Conservation (phyloP, 2,888 invertebrate genomes). For the Lepidochrysops patricia region DNA sequence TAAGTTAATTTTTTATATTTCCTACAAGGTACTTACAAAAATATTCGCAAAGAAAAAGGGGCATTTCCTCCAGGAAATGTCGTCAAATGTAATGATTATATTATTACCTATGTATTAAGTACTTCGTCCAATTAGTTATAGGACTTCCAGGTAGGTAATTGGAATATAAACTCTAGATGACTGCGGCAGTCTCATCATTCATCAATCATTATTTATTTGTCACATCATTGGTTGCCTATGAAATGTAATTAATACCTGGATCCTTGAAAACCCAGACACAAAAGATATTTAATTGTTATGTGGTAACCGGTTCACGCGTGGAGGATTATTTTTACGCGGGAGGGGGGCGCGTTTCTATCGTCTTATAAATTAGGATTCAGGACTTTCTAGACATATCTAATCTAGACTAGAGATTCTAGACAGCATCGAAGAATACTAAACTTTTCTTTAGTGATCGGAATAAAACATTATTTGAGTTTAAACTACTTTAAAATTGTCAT, state of each 20-base stretch:
- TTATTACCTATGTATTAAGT: too few relatives aligned
- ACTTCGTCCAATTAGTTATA: not conserved
- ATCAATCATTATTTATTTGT: not conserved
- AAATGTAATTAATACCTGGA: too few relatives aligned
- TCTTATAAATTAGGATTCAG: too few relatives aligned
- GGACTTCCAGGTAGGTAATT: not conserved
- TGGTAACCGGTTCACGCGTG: too few relatives aligned
- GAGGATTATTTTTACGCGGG: too few relatives aligned
- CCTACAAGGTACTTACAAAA: too few relatives aligned
- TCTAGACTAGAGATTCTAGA: not conserved
- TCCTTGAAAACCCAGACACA: too few relatives aligned
- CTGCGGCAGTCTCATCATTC: not conserved
- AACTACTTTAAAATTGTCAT: slow-evolving; percentile 9
- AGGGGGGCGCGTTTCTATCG: too few relatives aligned
- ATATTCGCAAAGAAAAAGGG: too few relatives aligned
- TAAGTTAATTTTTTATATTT: too few relatives aligned
- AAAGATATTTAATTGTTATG: too few relatives aligned
- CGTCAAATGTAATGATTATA: too few relatives aligned
- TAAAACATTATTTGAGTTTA: not conserved
- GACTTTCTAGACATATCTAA: not conserved
- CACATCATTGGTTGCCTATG: not conserved
- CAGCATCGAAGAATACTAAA: not conserved
- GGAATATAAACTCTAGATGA: not conserved
- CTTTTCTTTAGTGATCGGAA: not conserved
- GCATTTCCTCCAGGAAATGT: not conserved